Evolutionary conservation across 2,113 vertebrate species (phyloP).

Genomic region (Syngnathus scovelli): DNA sequence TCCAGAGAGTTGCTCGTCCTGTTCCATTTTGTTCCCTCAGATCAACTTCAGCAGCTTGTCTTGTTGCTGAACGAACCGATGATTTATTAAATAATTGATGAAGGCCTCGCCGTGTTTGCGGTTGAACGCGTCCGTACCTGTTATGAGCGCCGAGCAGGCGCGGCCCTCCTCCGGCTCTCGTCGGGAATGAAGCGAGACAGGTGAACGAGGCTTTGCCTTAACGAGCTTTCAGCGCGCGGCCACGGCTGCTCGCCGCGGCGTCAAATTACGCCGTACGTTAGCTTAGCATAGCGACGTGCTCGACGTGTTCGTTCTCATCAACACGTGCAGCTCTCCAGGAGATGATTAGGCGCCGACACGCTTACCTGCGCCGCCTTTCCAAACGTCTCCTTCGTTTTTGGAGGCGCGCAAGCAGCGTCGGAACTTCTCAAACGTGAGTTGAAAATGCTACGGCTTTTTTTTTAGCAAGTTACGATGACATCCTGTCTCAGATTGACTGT

Average conservation of each 20-base stretch:
- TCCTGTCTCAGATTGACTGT: neutral
- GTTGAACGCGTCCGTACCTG: neutral
- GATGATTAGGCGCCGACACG: constrained; percentile 42
- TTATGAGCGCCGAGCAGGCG: constrained; percentile 19
- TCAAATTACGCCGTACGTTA: constrained; percentile 44
- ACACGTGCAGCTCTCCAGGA: constrained; percentile 25
- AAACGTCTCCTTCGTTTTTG: constrained; percentile 32
- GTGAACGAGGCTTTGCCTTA: constrained; percentile 38
- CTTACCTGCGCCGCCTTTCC: constrained; percentile 20
- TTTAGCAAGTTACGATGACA: neutral
- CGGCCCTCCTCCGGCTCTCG: neutral
- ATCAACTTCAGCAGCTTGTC: neutral
- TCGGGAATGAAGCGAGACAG: constrained; percentile 15
- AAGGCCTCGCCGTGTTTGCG: constrained; percentile 1
- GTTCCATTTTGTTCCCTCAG: neutral
- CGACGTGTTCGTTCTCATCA: constrained; percentile 14
- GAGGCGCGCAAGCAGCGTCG: constrained; percentile 14
- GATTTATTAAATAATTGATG: constrained; percentile 24
- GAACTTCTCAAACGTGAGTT: constrained; percentile 32
- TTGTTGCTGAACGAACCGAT: neutral
- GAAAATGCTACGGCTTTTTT: neutral
- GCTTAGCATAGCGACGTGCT: constrained; percentile 19
- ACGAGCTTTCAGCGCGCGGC: constrained; percentile 41
- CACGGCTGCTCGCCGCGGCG: constrained; percentile 33
- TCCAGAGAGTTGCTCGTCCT: neutral